A percentile compares a stretch with the other conserved stretches of the same genome.
phyloP scores from a whole-genome alignment of 2,888 invertebrate species.

The Meghimatium bilineatum region DNA sequence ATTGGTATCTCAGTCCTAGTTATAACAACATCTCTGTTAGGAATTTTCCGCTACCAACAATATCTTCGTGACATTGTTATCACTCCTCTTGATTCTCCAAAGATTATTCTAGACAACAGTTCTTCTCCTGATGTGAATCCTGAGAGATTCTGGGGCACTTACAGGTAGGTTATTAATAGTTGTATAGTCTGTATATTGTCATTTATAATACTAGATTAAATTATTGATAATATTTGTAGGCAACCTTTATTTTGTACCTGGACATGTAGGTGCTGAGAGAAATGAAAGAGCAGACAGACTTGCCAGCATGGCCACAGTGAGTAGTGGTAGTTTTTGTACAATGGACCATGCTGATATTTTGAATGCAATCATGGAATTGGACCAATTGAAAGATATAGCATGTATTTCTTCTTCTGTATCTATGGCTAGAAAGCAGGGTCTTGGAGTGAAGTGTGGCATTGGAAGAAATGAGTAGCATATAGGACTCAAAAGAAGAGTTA shows the following conservation, averaged over 20 bases:
- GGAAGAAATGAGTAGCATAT: too few relatives aligned
- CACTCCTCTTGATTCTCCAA: slow-evolving; percentile 65
- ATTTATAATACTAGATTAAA: background rate
- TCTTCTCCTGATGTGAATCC: slow-evolving; percentile 62
- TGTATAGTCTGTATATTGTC: too few relatives aligned
- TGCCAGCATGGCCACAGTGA: too few relatives aligned
- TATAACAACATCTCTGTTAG: slow-evolving; percentile 42
- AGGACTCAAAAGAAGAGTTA: too few relatives aligned
- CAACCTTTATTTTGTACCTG: background rate
- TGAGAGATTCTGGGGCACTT: slow-evolving; percentile 88
- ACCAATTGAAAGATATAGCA: too few relatives aligned
- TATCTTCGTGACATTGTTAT: slow-evolving; percentile 61
- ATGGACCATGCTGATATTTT: too few relatives aligned
- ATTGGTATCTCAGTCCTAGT: slow-evolving; percentile 47
- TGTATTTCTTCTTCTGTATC: too few relatives aligned
- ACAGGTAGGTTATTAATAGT: slow-evolving; percentile 37
- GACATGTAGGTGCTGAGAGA: background rate
- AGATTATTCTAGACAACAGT: slow-evolving; percentile 63
- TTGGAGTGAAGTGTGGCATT: too few relatives aligned
- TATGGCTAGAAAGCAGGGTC: too few relatives aligned
- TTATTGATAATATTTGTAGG: background rate
- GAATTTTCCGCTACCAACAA: slow-evolving; percentile 59
- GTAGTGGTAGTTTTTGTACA: too few relatives aligned
- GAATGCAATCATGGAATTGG: too few relatives aligned
- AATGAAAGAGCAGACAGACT: too few relatives aligned